These are phyloP conservation scores for Tetranychus truncatus DNA, from an alignment of 2,888 invertebrate species.

Conservation along the genomic window DNA sequence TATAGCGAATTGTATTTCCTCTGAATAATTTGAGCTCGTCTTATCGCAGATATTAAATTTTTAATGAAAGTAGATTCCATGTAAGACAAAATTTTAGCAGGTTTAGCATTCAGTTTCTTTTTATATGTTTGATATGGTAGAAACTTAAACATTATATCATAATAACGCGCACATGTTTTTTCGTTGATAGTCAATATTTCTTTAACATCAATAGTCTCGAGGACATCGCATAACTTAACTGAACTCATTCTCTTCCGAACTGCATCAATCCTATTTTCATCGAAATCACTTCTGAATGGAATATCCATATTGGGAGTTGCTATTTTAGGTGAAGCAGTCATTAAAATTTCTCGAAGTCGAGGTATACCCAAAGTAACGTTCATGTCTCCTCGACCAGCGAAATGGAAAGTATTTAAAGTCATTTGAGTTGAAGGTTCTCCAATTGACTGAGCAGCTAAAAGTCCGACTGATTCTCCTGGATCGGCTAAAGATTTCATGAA, in stretches of 20 bases:
- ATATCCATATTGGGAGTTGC: slow-evolving; percentile 93
- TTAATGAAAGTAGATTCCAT: slow-evolving; percentile 43
- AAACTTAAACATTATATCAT: slow-evolving; percentile 51
- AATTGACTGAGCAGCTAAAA: slow-evolving; percentile 76
- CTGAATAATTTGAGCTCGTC: slow-evolving; percentile 22
- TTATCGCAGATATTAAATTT: slow-evolving; percentile 28
- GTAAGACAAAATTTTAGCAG: slow-evolving; percentile 48
- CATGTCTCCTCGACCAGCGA: slow-evolving; percentile 99
- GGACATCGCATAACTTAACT: slow-evolving; percentile 22
- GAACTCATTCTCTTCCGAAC: slow-evolving; percentile 39
- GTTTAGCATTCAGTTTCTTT: slow-evolving; percentile 49
- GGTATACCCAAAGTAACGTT: slow-evolving; percentile 99
- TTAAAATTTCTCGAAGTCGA: slow-evolving; percentile 80
- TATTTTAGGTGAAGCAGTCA: slow-evolving; percentile 75
- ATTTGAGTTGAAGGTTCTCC: slow-evolving; percentile 99
- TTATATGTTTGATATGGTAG: slow-evolving; percentile 55
- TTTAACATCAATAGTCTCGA: slow-evolving; percentile 21
- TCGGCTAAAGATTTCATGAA: slow-evolving; percentile 54
- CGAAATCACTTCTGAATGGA: slow-evolving; percentile 46
- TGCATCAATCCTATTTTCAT: slow-evolving; percentile 44
- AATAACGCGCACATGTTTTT: slow-evolving; percentile 39
- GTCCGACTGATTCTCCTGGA: slow-evolving; percentile 89
- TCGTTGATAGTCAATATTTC: slow-evolving; percentile 18
- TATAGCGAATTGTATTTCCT: slow-evolving; percentile 15
- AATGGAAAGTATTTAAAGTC: slow-evolving; percentile 99